Base-by-base conservation (phyloP, 1,140 invertebrate species). In the Drosophila bipectinata region DNA sequence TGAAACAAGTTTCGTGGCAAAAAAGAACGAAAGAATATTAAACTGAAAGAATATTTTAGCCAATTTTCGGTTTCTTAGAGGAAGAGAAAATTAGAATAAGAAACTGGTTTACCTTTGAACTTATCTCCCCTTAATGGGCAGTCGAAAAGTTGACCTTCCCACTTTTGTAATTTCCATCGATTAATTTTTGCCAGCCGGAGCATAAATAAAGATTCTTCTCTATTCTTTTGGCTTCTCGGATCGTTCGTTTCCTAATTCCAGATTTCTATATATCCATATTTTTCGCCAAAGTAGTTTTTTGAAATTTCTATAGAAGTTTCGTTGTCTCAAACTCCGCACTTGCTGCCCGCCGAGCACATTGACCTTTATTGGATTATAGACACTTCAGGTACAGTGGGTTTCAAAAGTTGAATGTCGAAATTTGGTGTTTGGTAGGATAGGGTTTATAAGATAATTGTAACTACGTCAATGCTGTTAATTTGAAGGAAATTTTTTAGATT, bases 81-180 rank as follows among this genome's bases (percentile, higher is more conserved):
- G 26, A 30, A 45, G 26, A 57, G 12, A 47, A 21, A 62, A 53
- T 47, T 39, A 72, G 57, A 51, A 63, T 39, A 18, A 6, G 21
- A 21, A 85, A 85, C 81, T 61, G 81, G 81, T 85, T 85, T 82
- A 52, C 48, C 77, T 71, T 63, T 85, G 81, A 85, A 77, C 68
- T 57, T 32, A 9, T 26, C 48, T 4, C 8, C 39, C 24, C n/a
- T 14, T 24, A 57, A 49, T 69, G 26, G 28, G 34, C 12, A 26
- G 41, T 37, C 58, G 47, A 77, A 68, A 77, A 78, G 73, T 71
- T 81, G 82, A 85, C 77, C 81, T 87, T 81, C 72, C 37, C 63
- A 54, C 30, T 79, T 73, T 77, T 55, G 56, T 61, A 66, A 54
- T 59, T 52, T 72, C 49, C 54, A 67, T 54, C 62, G 37, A 78